These are phyloP conservation scores for Remorina albescens DNA, from an alignment of 2,797 vertebrate species.

Conservation along the genomic window DNA sequence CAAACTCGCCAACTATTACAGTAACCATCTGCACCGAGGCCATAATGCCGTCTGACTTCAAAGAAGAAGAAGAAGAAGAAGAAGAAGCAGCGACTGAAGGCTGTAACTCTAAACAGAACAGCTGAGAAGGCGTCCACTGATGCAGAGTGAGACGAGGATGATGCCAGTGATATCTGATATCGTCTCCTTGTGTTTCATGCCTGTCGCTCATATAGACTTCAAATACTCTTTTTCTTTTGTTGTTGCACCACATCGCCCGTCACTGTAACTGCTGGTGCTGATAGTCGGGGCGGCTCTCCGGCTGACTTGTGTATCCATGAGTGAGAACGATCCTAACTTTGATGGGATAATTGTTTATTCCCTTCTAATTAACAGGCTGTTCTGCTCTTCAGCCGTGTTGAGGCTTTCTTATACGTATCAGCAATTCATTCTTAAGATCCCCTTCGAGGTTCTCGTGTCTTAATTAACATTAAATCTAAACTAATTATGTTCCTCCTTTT, in stretches of 20 bases:
- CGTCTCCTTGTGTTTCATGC: conserved; percentile 51
- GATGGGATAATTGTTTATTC: conserved; percentile 65
- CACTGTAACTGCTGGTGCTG: conserved; percentile 11
- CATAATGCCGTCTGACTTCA: neutral
- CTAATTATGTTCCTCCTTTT: conserved; percentile 1
- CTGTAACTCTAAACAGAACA: conserved; percentile 26
- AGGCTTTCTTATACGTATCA: conserved; percentile 15
- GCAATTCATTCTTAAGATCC: conserved; percentile 4
- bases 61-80: neutral
- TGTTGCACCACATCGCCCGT: neutral
- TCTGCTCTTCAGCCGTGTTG: too few relatives aligned
- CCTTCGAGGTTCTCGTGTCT: conserved; percentile 17
- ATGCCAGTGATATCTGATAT: conserved; percentile 45
- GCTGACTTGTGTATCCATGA: conserved; percentile 8
- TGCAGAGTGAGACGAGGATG: conserved; percentile 18
- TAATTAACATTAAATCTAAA: neutral
- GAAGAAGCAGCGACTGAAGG: neutral
- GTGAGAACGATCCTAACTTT: conserved; percentile 46
- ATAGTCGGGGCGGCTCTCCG: conserved; percentile 61
- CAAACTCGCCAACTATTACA: neutral
- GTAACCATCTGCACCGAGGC: neutral
- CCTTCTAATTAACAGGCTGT: conserved; percentile 68
- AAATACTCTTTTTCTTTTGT: conserved; percentile 12
- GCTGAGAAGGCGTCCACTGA: conserved; percentile 29
- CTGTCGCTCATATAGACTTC: conserved; percentile 48